phyloP scores from a whole-genome alignment of 2,113 vertebrate species.

The Pituophis catenifer region DNA sequence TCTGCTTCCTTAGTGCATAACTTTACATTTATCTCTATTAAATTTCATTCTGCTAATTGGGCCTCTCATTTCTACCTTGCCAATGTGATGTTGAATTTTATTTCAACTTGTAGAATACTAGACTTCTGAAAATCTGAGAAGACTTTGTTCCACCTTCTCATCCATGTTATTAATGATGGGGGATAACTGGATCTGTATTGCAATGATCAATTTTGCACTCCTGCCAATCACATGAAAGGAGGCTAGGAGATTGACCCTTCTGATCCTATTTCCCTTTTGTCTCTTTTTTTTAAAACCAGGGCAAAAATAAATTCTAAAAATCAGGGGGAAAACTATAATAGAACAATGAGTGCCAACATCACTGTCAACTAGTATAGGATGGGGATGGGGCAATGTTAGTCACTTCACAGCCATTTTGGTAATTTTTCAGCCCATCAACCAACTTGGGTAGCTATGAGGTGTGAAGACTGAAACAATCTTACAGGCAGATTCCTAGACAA shows the following conservation, averaged over 20 bases:
- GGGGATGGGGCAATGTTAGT: not conserved
- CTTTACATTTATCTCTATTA: not conserved
- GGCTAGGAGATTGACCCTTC: not conserved
- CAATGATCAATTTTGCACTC: not conserved
- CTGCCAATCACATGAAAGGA: not conserved
- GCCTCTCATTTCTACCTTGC: not conserved
- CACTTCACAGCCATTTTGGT: not conserved
- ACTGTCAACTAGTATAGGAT: not conserved
- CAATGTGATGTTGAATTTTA: not conserved
- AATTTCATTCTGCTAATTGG: not conserved
- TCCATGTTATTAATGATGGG: not conserved
- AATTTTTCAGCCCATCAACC: not conserved
- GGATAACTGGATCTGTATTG: not conserved
- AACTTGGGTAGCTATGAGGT: not conserved
- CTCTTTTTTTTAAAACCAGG: not conserved
- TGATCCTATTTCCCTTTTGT: not conserved
- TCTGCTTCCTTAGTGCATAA: not conserved
- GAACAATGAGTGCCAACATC: not conserved
- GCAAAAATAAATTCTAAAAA: not conserved
- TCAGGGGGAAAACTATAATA: not conserved
- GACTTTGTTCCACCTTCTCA: not conserved
- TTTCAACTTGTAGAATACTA: not conserved
- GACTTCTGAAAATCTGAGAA: not conserved
- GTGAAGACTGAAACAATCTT: not conserved
- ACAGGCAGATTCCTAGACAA: not conserved